Base-by-base conservation (phyloP, 2,888 invertebrate species). In the Elegia similella region DNA sequence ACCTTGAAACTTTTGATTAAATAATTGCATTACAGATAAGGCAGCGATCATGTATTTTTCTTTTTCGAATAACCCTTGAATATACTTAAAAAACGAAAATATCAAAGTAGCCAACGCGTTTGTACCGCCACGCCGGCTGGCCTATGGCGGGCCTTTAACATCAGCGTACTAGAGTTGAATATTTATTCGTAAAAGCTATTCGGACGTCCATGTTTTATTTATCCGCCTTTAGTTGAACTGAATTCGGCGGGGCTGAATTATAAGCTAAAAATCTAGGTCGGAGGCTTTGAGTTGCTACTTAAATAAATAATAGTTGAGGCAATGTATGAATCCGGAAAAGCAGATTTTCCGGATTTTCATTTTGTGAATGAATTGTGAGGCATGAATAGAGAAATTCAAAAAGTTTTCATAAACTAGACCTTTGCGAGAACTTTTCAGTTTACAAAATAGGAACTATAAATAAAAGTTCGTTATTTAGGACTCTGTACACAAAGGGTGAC, bases 221-320 rank as follows among this genome's bases (percentile, higher is more conserved):
- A 34, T 50, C 6, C 16, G 32, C 42, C 10, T 42, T 52, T 52
- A n/a, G 29, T 52, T 42, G 23, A 42, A 7, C 42, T 23, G 52
- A 23, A 52, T 52, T 52, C 23, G 16, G 16, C 16, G 15, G n/a
- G 42, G n/a, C 42, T 12, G 52, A 52, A 52, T 52, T 52, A 52
- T 52, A 52, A 52, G 42, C 23, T 52, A 23, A 13, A 23, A 42
- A 42, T 52, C 38, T 17, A 42, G 52, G 52, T 42, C 13, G 23
- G n/a, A 17, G 32, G 38, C 17, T 52, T 52, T 23, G 16, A 42
- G 42, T 23, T 13, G 23, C 34, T 52, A 42, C 16, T 52, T 13
- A 16, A 46, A 23, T 29, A 32, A 48, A 48, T 48, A 48, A 48
- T 30, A 48, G 30, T 32, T 13, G 13, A 10, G 15, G 8, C n/a